These are phyloP conservation scores for Iselma pallidipennis DNA, from an alignment of 2,888 invertebrate genomes.

Conservation along the genomic window DNA sequence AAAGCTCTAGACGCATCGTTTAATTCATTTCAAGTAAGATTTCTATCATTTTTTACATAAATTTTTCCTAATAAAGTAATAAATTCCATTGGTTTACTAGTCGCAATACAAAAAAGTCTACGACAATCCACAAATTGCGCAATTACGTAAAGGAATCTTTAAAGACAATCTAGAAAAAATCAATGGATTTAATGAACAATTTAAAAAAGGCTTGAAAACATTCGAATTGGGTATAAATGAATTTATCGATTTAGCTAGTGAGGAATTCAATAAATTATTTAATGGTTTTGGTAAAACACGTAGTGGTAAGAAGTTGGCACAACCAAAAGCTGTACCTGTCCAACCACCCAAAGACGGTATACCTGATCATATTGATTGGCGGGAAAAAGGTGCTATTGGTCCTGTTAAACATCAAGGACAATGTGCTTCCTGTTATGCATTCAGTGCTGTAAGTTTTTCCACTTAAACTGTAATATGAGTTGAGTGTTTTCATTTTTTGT, in stretches of 20 bases:
- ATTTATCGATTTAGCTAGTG: background rate
- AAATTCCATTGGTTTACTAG: no score
- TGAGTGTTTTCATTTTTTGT: no score
- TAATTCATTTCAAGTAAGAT: background rate
- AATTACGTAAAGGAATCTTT: slow-evolving; percentile 11
- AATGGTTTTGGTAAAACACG: slow-evolving; percentile 5
- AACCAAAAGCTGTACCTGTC: background rate
- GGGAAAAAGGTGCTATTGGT: slow-evolving; percentile 38
- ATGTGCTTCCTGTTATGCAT: slow-evolving; percentile 43
- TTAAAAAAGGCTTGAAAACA: background rate
- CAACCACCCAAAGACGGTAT: background rate
- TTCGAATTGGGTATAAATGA: background rate
- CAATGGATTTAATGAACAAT: background rate
- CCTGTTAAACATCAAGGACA: slow-evolving; percentile 38
- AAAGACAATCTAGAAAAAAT: background rate
- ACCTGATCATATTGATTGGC: slow-evolving; percentile 40
- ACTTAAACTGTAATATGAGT: background rate
- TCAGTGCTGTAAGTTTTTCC: slow-evolving; percentile 38
- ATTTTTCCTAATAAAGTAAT: background rate
- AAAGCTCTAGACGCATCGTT: background rate
- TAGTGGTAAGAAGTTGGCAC: background rate
- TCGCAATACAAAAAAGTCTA: background rate
- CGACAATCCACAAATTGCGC: background rate
- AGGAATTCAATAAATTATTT: slow-evolving; percentile 4
- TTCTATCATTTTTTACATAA: background rate